Conservation (phyloP, 2,113 vertebrate species). For the Proterorhinus semilunaris region DNA sequence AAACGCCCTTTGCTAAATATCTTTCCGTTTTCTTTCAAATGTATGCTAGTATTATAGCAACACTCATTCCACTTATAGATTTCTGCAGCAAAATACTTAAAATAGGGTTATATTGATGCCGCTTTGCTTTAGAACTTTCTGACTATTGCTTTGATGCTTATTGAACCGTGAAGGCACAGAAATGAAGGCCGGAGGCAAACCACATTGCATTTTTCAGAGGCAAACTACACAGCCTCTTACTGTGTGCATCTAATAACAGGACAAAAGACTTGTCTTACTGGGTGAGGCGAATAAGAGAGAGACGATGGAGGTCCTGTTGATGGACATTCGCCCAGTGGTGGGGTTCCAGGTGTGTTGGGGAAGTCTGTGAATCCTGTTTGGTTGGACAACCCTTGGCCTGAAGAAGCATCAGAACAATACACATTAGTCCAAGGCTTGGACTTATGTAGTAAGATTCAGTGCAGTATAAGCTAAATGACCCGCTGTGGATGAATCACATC, state of each 20-base stretch:
- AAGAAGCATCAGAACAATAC: constrained; percentile 11
- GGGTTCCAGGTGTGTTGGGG: constrained; percentile 81
- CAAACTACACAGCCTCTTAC: too few species aligned
- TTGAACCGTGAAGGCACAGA: constrained; percentile 19
- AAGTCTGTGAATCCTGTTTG: constrained; percentile 86
- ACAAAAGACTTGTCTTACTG: constrained; percentile 53
- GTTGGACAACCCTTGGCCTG: constrained; percentile 82
- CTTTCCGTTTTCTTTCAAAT: not conserved
- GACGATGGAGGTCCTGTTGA: constrained; percentile 78
- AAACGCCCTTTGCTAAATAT: too few species aligned
- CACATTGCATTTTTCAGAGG: not conserved
- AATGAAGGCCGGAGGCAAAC: constrained; percentile 9
- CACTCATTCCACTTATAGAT: not conserved
- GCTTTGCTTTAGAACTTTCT: not conserved
- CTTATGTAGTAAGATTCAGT: not conserved
- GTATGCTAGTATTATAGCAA: not conserved
- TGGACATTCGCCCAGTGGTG: constrained; percentile 82
- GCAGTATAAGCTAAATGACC: not conserved
- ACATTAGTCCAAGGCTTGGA: not conserved
- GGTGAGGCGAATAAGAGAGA: constrained; percentile 82
- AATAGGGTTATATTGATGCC: not conserved
- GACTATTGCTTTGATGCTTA: not conserved
- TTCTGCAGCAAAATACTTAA: not conserved
- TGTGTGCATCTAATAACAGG: not conserved
- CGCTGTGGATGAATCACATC: constrained; percentile 1